phyloP scores from a whole-genome alignment of 2,797 vertebrate genomes.

The Loriculus beryllinus region DNA sequence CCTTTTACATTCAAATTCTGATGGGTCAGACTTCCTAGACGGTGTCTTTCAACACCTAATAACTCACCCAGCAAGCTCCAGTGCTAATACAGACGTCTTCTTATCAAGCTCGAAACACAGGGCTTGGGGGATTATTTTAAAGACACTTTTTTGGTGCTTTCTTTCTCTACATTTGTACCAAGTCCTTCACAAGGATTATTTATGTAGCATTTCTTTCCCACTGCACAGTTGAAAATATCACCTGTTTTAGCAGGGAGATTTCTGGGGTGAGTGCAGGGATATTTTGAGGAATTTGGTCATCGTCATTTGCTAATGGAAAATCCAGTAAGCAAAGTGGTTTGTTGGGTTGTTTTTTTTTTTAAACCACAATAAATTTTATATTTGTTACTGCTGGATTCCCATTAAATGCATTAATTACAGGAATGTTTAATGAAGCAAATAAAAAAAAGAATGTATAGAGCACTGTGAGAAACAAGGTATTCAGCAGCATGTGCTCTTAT shows the following conservation, averaged over 20 bases:
- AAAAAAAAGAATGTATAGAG: conserved; percentile 65
- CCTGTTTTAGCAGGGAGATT: conserved; percentile 71
- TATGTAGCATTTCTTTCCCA: conserved; percentile 75
- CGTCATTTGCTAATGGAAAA: conserved; percentile 73
- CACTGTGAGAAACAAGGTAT: conserved; percentile 70
- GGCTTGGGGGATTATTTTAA: conserved; percentile 64
- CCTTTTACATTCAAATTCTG: conserved; percentile 62
- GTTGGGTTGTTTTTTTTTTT: conserved; percentile 6
- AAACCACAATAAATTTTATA: conserved; percentile 74
- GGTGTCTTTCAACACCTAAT: conserved; percentile 77
- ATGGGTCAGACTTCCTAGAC: conserved; percentile 63
- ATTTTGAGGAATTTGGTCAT: conserved; percentile 64
- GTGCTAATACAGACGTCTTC: conserved; percentile 48
- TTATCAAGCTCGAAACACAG: conserved; percentile 66
- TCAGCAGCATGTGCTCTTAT: conserved; percentile 62
- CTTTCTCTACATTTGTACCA: conserved; percentile 53
- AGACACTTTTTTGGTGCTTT: conserved; percentile 59
- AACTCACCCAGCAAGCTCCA: conserved; percentile 68
- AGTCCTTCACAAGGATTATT: conserved; percentile 69
- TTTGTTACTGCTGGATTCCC: conserved; percentile 75
- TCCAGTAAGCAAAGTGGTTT: conserved; percentile 53
- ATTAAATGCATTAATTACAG: conserved; percentile 78
- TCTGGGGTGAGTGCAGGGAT: conserved; percentile 68
- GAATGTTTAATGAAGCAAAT: conserved; percentile 75
- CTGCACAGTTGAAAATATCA: conserved; percentile 71